Evolutionary conservation across 2,113 vertebrate species (phyloP).

Genomic region (Limanda limanda): DNA sequence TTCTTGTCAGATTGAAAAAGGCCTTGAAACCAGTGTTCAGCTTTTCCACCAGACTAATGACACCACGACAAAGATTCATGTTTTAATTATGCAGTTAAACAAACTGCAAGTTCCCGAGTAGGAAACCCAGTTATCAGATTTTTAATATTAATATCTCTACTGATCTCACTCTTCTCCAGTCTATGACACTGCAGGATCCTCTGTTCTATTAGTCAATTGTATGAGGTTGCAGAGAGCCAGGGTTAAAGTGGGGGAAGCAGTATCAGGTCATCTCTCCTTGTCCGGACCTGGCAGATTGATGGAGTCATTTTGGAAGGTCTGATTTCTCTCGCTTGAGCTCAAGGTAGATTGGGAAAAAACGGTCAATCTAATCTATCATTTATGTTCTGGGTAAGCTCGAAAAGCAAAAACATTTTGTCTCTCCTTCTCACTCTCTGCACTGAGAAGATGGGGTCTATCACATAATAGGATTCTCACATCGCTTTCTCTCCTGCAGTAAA

Average conservation of each 20-base stretch:
- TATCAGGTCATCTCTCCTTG: conserved; percentile 12
- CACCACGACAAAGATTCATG: neutral
- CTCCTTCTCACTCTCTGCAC: neutral
- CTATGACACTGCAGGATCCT: conserved; percentile 1
- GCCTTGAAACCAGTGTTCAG: no score
- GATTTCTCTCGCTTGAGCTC: conserved; percentile 14
- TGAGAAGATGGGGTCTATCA: neutral
- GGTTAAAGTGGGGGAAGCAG: neutral
- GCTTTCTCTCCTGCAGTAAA: neutral
- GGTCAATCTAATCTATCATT: conserved; percentile 17
- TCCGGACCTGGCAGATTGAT: conserved; percentile 22
- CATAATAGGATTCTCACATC: neutral
- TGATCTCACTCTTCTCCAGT: neutral
- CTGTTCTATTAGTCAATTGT: conserved; percentile 30
- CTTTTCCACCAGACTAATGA: neutral
- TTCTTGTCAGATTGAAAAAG: no score
- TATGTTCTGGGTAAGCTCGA: neutral
- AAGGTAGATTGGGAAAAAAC: conserved; percentile 14
- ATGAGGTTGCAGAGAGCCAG: conserved; percentile 7
- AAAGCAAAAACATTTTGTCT: neutral
- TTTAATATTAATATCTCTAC: conserved; percentile 2
- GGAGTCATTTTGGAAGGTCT: conserved; percentile 22
- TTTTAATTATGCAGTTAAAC: neutral
- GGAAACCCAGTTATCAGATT: neutral
- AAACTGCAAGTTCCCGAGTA: neutral